Percentiles rank a stretch among this genome's conserved stretches.
Conservation (phyloP, 2,888 invertebrate species). For the Stegana nigrithorax region DNA sequence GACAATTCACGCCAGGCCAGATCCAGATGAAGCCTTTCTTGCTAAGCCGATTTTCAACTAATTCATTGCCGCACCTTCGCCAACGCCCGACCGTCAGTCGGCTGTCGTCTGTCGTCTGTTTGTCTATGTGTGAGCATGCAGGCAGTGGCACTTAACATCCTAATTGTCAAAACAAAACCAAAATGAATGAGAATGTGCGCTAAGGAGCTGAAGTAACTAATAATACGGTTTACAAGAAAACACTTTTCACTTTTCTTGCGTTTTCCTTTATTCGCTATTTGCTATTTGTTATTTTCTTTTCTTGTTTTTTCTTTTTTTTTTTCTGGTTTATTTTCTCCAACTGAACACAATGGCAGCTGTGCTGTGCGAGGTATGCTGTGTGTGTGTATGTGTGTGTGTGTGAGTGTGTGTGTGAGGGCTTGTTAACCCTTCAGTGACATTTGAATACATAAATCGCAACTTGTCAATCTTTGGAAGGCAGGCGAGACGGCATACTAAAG, state of each 20-base stretch:
- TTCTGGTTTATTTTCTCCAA: too few relatives aligned
- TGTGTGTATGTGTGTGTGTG: neutral
- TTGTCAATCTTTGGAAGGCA: slow-evolving; percentile 55
- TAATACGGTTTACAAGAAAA: slow-evolving; percentile 9
- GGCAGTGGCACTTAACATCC: slow-evolving; percentile 65
- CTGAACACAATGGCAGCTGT: neutral
- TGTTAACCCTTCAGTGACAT: slow-evolving; percentile 55
- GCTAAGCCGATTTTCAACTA: slow-evolving; percentile 54
- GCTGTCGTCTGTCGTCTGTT: too few relatives aligned
- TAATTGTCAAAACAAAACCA: slow-evolving; percentile 63
- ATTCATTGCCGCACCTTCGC: slow-evolving; percentile 34
- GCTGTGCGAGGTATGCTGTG: neutral
- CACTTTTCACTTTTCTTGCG: neutral
- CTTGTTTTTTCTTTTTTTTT: neutral
- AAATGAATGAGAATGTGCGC: neutral
- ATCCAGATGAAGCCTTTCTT: slow-evolving; percentile 18
- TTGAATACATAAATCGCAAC: slow-evolving; percentile 56
- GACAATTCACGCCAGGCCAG: slow-evolving; percentile 29
- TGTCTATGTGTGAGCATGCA: slow-evolving; percentile 35
- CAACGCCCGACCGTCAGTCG: too few relatives aligned
- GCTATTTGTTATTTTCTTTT: too few relatives aligned
- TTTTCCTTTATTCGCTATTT: neutral
- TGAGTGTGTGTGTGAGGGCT: slow-evolving; percentile 13
- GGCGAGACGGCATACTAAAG: neutral
- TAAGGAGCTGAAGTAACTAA: neutral